Evolutionary conservation across 2,797 vertebrate genomes (phyloP).

Genomic region (Aotus griseimembra): DNA sequence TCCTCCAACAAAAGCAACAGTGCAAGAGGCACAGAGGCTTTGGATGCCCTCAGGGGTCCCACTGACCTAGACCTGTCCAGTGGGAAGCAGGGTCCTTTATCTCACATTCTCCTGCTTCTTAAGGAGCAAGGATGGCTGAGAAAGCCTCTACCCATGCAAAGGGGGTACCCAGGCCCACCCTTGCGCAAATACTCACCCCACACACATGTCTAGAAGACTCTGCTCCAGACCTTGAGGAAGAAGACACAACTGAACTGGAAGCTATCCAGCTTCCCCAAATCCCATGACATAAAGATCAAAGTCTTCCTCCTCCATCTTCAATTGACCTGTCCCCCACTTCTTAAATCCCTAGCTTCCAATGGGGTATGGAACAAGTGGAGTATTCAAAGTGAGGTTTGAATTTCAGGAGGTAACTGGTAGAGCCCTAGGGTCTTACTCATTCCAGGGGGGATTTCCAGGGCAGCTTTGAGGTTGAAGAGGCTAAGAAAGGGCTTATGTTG

Average conservation of each 20-base stretch:
- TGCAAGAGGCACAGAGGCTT: not conserved
- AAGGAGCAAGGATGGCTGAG: not conserved
- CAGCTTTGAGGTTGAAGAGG: not conserved
- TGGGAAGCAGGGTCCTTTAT: not conserved
- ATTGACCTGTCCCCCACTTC: not conserved
- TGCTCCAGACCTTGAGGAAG: conserved; percentile 92
- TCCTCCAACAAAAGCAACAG: not conserved
- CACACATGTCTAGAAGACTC: conserved; percentile 95
- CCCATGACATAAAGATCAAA: not conserved
- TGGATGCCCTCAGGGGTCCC: not conserved
- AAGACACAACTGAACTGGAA: conserved; percentile 5
- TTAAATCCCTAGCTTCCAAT: not conserved
- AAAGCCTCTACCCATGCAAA: not conserved
- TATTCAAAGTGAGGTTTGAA: not conserved
- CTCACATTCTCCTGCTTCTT: not conserved
- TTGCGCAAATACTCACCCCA: conserved; percentile 89
- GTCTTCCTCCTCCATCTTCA: not conserved
- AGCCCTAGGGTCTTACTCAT: not conserved
- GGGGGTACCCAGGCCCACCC: not conserved
- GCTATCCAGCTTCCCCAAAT: not conserved
- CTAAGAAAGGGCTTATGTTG: not conserved
- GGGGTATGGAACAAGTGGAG: not conserved
- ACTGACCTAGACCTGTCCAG: not conserved
- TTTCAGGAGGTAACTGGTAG: not conserved
- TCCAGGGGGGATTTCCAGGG: not conserved